These are phyloP conservation scores for Montifringilla adamsi DNA, from an alignment of 2,113 vertebrate genomes.

Conservation along the genomic window DNA sequence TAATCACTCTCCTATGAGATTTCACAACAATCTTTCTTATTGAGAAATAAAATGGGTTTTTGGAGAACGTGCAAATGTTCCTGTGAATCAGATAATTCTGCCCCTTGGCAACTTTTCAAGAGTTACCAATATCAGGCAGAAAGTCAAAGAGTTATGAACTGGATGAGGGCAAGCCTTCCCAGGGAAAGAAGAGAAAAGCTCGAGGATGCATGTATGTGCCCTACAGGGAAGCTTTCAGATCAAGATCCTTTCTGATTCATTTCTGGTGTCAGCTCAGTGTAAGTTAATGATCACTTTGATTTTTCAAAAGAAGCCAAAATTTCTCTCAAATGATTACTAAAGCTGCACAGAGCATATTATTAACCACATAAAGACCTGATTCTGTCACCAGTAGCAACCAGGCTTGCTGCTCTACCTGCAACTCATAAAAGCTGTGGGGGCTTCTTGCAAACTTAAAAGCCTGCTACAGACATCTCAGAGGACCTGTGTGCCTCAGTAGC, in stretches of 20 bases:
- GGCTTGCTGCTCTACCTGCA: background rate
- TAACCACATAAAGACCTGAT: background rate
- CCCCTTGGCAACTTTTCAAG: slow-evolving; percentile 6
- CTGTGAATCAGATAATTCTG: background rate
- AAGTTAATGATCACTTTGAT: slow-evolving; percentile 18
- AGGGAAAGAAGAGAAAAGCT: background rate
- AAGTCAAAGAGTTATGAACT: background rate
- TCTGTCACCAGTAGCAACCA: background rate
- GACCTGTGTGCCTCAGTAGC: background rate
- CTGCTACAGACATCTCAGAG: background rate
- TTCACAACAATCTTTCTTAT: background rate
- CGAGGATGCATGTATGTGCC: background rate
- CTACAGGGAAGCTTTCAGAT: background rate
- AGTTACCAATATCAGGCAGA: background rate
- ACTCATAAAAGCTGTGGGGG: background rate
- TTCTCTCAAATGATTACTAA: background rate
- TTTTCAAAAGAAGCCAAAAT: background rate
- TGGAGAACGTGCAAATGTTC: background rate
- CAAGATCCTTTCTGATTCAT: slow-evolving; percentile 7
- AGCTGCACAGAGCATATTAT: background rate
- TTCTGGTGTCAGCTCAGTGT: slow-evolving; percentile 1
- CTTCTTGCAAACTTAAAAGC: background rate
- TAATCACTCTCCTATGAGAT: background rate
- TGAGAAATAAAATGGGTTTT: background rate
- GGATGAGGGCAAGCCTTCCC: background rate